Base-by-base conservation (phyloP, 2,113 vertebrate species). In the Dendrocopos noguchii region DNA sequence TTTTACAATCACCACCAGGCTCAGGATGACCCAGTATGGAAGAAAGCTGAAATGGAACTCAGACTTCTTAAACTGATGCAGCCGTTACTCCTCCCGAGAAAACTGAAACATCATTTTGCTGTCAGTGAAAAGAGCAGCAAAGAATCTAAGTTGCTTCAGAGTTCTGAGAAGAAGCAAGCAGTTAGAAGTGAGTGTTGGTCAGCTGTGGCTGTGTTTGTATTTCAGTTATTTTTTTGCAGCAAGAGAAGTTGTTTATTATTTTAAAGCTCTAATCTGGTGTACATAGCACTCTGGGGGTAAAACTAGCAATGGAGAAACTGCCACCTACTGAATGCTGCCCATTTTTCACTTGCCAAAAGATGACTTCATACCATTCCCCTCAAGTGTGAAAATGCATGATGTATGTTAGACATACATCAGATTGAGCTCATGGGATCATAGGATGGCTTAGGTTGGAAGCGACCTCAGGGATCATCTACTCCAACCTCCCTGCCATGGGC, bases 1-100 rank as follows among this genome's bases (percentile, higher is more conserved):
- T 1, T 80, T 53, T 65, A 63, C 91, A 68, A 28, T 70, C 8
- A 86, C 21, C 31, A 61, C 95, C 91, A 99, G 99, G 90, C 67
- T 61, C 92, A 98, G 78, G 95, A 98, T 74, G 97, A 97, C 20
- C 94, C 84, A 46, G 52, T n/a, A 15, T 98, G 97, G 94, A 98
- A 97, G 95, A 98, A 96, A 94, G 97, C 97, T 76, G 97, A 98
- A 96, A 91, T 94, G 88, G 98, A 99, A 86, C 96, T 99, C 47
- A 95, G 84, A 39, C 97, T 99, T 92, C 97, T 99, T 47, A 52
- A 97, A 19, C 84, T 98, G 24, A 96, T 98, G 86, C 98, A 97
- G 64, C 95, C 90, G 34, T 42, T 99, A 70, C 64, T 98, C 50
- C 97, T 97, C n/a, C 74, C 95, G 34, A 97, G 98, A 88, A 98